phyloP scores from a whole-genome alignment of 2,888 invertebrate genomes.

The Teleogryllus oceanicus region DNA sequence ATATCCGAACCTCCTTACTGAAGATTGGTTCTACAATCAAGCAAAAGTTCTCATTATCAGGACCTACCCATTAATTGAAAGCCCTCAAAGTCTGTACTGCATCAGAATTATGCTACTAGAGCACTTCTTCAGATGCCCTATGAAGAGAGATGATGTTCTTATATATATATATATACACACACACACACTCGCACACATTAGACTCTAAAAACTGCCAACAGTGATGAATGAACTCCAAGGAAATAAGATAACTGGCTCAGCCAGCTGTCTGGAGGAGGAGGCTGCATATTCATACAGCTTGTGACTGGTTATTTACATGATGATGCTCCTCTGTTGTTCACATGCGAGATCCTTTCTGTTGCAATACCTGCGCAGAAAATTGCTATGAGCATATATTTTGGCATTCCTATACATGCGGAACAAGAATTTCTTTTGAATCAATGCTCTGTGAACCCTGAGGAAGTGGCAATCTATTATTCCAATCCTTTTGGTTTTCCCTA shows the following conservation, averaged over 20 bases:
- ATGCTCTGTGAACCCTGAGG: too few species aligned
- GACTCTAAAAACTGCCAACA: neutral
- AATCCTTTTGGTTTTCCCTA: too few species aligned
- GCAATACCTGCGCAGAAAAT: conserved; percentile 59
- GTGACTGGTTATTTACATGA: neutral
- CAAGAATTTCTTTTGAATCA: too few species aligned
- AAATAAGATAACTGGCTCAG: neutral
- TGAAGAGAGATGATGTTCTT: too few species aligned
- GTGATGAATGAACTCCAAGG: neutral
- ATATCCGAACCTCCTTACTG: neutral
- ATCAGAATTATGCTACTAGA: neutral
- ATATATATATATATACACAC: too few species aligned
- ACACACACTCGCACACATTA: neutral
- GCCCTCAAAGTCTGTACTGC: neutral
- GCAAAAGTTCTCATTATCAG: conserved; percentile 18
- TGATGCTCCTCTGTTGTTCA: conserved; percentile 51
- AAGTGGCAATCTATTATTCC: too few species aligned
- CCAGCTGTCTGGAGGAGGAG: neutral
- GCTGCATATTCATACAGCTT: conserved; percentile 18
- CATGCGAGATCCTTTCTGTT: conserved; percentile 93
- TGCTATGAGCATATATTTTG: too few species aligned
- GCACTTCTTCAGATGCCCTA: too few species aligned
- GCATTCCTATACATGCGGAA: neutral
- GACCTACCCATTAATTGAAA: neutral
- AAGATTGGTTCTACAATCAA: neutral